phyloP scores from a whole-genome alignment of 2,113 vertebrate genomes.

The Chrysochloris asiatica region DNA sequence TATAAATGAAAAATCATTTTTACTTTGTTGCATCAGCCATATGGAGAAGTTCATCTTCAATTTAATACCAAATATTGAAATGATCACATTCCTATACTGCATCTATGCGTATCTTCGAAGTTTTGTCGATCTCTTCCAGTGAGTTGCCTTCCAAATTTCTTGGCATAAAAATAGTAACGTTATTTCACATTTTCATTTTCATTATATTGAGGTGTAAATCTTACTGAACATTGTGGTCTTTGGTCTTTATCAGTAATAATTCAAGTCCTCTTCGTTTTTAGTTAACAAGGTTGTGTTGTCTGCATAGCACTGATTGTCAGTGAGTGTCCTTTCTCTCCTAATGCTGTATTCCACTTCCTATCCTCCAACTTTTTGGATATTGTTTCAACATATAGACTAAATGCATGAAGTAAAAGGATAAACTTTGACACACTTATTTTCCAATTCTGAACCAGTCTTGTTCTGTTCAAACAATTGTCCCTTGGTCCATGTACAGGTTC shows the following conservation, averaged over 20 bases:
- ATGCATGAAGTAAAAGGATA: neutral
- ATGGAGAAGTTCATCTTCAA: accelerated
- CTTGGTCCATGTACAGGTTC: neutral
- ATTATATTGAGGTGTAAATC: neutral
- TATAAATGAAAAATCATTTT: neutral
- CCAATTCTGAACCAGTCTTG: neutral
- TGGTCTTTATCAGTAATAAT: neutral
- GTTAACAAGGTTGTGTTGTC: neutral
- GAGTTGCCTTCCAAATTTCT: too few species aligned
- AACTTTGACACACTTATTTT: neutral
- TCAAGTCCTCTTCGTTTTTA: neutral
- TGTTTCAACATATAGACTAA: neutral
- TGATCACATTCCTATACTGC: neutral
- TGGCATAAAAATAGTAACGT: neutral
- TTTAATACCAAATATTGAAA: neutral
- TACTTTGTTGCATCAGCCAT: neutral
- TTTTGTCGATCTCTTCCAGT: neutral
- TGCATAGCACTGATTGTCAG: neutral
- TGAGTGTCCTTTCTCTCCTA: neutral
- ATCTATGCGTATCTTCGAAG: neutral
- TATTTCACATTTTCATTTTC: neutral
- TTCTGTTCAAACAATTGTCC: neutral
- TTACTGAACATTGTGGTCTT: neutral
- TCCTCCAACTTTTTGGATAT: neutral
- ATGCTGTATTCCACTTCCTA: neutral